These are phyloP conservation scores for Stenurella melanura DNA, from an alignment of 2,888 invertebrate species.

Conservation along the genomic window DNA sequence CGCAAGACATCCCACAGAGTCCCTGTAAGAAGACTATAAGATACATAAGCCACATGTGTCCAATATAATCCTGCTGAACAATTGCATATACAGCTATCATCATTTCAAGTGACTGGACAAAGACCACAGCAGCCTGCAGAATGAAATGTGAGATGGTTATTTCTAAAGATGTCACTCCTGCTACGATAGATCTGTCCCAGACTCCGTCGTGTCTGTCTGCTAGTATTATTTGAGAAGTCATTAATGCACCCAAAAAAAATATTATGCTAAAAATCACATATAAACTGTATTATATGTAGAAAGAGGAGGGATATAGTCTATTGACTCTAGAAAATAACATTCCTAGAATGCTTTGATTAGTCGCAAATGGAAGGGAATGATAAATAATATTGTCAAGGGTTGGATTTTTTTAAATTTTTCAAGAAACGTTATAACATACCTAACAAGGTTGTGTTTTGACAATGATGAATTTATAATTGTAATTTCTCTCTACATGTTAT, in stretches of 20 bases:
- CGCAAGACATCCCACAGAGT: constrained; percentile 90
- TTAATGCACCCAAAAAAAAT: constrained; percentile 89
- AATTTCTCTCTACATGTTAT: no score
- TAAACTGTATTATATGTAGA: neutral
- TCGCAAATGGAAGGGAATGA: no score
- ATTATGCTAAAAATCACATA: constrained; percentile 78
- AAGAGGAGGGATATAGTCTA: no score
- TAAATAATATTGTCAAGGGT: no score
- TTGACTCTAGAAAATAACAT: no score
- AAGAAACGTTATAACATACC: no score
- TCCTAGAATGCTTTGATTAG: no score
- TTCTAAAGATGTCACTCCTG: constrained; percentile 88
- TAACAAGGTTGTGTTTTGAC: no score
- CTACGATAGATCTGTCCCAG: constrained; percentile 90
- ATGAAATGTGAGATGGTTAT: constrained; percentile 88
- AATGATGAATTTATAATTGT: no score
- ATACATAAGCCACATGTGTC: constrained; percentile 78
- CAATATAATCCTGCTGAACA: constrained; percentile 79
- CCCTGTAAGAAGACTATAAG: constrained; percentile 82
- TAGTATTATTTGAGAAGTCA: constrained; percentile 89
- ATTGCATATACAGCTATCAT: constrained; percentile 78
- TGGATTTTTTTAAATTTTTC: no score
- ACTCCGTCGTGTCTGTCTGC: constrained; percentile 86
- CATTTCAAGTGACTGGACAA: constrained; percentile 80
- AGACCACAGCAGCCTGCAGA: constrained; percentile 80